phyloP scores from a whole-genome alignment of 2,113 vertebrate species.

The Callaeas wilsoni region DNA sequence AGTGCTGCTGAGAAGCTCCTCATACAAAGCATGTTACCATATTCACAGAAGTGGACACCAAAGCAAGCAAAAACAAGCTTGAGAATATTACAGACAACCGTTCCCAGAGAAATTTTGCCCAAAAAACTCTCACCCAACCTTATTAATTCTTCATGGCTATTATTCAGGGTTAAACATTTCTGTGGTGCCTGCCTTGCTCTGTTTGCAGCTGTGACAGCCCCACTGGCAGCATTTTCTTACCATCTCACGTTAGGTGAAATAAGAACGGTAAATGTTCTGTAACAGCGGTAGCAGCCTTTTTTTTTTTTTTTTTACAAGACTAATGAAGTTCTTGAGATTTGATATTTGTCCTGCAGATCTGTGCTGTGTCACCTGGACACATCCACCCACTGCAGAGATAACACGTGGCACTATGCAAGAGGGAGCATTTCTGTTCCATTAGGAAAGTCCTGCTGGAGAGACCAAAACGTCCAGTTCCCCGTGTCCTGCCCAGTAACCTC shows the following conservation, averaged over 20 bases:
- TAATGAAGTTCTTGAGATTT: neutral
- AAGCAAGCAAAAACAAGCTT: neutral
- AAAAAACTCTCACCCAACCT: neutral
- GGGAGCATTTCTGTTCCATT: neutral
- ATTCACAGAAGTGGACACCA: constrained; percentile 17
- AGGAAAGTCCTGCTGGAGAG: neutral
- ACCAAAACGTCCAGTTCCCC: neutral
- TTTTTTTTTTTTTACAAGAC: neutral
- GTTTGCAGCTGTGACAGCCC: neutral
- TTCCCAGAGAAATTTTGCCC: neutral
- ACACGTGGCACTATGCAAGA: neutral
- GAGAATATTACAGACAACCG: neutral
- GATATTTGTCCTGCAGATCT: neutral
- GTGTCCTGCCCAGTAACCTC: neutral
- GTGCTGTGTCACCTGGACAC: neutral
- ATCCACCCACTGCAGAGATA: neutral
- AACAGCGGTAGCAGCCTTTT: neutral
- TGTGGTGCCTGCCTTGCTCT: neutral
- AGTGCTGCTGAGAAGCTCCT: constrained; percentile 7
- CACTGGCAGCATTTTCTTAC: neutral
- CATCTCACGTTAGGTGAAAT: neutral
- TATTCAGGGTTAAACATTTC: neutral
- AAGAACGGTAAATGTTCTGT: neutral
- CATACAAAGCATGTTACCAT: neutral
- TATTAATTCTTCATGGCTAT: neutral